Base-by-base conservation (phyloP, 2,888 invertebrate genomes). In the Protonemura montana region DNA sequence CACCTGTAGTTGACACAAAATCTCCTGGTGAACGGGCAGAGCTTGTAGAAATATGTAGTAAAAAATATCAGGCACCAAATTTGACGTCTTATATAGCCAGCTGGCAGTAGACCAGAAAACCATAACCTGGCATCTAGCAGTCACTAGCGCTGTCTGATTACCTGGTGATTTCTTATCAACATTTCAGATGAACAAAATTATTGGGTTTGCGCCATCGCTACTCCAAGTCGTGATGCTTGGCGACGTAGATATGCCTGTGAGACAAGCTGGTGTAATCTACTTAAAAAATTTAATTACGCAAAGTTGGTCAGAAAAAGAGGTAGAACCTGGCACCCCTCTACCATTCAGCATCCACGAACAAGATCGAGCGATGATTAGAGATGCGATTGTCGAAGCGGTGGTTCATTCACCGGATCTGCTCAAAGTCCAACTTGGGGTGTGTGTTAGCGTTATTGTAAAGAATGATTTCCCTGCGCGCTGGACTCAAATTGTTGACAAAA, bases 191-290 rank as follows among this genome's bases (percentile, higher is more conserved):
- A 96, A 97, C 91, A 97, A 97, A 94, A 98, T 99, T 88, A 98
- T 98, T 91, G 98, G 98, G 29, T 99, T 99, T 93, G 96, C 97
- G 85, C 99, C 99, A 85, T 95, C 96, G 83, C 93, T 99, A 87
- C 93, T 99, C 85, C 98, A 98, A 94, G 96, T 99, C 88, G 96
- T 99, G 86, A 98, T 98, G 97, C 94, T 95, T 91, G 94, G 95
- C 89, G 97, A 97, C 89, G 93, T 98, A 82, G 96, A 98, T 88
- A 95, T 97, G 94, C 97, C 98, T 88, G 96, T 98, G 0, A 93
- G 99, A 88, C 99, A 99, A 93, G 99, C 99, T 88, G 98, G 98
- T 89, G 99, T 97, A 76, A 97, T 99, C 89, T 99, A 98, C 92
- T 93, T 99, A 88, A 99, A 99, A 92, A 99, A 99, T 92, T 93